Conservation (phyloP, 2,797 vertebrate genomes). For the Eutrigla gurnardus region DNA sequence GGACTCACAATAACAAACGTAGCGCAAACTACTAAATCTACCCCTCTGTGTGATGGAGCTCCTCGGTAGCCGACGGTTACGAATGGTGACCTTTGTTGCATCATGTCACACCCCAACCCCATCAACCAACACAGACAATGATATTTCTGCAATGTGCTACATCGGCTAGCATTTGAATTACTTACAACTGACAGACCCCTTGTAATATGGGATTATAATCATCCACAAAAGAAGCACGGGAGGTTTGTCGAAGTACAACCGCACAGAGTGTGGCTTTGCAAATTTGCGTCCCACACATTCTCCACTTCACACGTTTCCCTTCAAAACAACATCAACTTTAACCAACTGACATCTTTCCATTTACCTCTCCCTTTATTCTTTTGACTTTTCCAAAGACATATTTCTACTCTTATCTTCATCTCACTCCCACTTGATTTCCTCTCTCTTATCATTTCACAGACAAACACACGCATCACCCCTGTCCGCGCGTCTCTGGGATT, state of each 20-base stretch:
- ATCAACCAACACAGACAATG: not conserved
- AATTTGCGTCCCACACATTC: slow-evolving; percentile 25
- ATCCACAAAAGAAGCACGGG: not conserved
- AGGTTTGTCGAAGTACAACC: not conserved
- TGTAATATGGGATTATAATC: too few relatives aligned
- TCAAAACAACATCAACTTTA: slow-evolving; percentile 39
- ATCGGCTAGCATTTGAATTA: not conserved
- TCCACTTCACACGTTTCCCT: slow-evolving; percentile 18
- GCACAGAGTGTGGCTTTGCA: not conserved
- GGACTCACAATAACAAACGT: too few relatives aligned
- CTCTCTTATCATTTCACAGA: slow-evolving; percentile 32
- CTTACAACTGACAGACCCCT: not conserved
- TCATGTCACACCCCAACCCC: too few relatives aligned
- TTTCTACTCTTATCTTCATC: slow-evolving; percentile 30
- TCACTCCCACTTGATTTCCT: slow-evolving; percentile 51
- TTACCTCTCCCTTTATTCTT: slow-evolving; percentile 28
- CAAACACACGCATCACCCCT: slow-evolving; percentile 28
- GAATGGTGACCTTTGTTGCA: too few relatives aligned
- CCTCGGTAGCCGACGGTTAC: too few relatives aligned
- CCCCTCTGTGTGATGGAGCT: too few relatives aligned
- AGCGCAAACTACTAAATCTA: too few relatives aligned
- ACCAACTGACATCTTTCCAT: slow-evolving; percentile 51
- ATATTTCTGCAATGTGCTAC: not conserved
- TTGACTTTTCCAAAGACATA: slow-evolving; percentile 31
- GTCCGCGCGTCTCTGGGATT: slow-evolving; percentile 50